phyloP scores from a whole-genome alignment of 2,113 vertebrate genomes.

The Ploceus nigricollis region DNA sequence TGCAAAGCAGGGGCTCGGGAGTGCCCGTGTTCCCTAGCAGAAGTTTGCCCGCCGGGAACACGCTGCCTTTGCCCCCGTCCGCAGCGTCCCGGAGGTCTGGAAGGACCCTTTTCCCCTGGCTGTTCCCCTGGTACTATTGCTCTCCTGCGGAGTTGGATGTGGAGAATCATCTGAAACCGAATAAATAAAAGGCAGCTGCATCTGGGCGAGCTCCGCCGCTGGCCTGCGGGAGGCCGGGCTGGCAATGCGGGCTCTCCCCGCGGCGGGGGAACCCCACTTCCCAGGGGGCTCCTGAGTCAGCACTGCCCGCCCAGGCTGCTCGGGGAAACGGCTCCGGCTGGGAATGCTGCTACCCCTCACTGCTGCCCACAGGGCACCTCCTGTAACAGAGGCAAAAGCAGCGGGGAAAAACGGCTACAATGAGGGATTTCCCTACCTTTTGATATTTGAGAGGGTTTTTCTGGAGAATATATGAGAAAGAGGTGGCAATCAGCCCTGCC shows the following conservation, averaged over 20 bases:
- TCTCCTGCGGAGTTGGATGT: neutral
- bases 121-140: neutral
- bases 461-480: neutral
- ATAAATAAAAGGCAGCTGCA: neutral
- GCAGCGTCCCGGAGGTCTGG: neutral
- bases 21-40: neutral
- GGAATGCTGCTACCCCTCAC: neutral
- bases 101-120: neutral
- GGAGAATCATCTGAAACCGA: neutral
- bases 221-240: neutral
- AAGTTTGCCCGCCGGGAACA: slow-evolving; percentile 4
- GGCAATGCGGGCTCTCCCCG: neutral
- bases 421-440: neutral
- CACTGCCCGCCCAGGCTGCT: neutral
- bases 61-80: neutral
- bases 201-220: neutral
- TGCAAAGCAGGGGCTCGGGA: neutral
- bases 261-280: neutral
- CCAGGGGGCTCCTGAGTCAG: neutral
- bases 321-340: neutral
- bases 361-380: neutral
- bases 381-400: neutral
- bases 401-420: neutral
- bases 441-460: neutral
- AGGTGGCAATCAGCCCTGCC: neutral